Percentiles rank a stretch among this genome's conserved stretches.
Conservation (phyloP, 2,113 vertebrate genomes). For the Scophthalmus maximus region DNA sequence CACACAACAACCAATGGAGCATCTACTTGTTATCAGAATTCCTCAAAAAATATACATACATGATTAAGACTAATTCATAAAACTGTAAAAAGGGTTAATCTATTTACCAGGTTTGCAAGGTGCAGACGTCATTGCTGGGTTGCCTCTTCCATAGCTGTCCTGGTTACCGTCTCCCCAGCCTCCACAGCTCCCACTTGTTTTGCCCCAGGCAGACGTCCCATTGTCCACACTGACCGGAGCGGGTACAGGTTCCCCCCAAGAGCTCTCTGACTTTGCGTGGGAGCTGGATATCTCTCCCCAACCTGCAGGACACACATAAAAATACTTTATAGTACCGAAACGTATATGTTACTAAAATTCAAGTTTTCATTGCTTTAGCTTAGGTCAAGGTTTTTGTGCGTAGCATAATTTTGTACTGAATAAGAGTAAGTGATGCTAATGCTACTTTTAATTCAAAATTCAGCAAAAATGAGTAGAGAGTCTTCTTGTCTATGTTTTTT, state of each 20-base stretch:
- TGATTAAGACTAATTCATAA: not conserved
- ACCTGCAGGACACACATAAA: constrained; percentile 75
- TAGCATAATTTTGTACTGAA: no score
- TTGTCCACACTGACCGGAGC: constrained; percentile 90
- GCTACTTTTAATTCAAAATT: not conserved
- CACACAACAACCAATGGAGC: no score
- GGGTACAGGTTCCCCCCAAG: constrained; percentile 90
- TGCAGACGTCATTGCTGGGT: constrained; percentile 85
- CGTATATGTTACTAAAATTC: not conserved
- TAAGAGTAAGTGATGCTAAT: not conserved
- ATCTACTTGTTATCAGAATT: not conserved
- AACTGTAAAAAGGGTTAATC: not conserved
- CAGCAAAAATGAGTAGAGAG: not conserved
- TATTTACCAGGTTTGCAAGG: constrained; percentile 94
- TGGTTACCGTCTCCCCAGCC: constrained; percentile 89
- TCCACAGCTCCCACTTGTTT: constrained; percentile 87
- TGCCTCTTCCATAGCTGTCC: constrained; percentile 89
- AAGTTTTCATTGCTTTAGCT: no score
- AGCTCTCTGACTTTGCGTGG: constrained; percentile 89
- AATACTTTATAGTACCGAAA: not conserved
- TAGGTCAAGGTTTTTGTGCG: no score
- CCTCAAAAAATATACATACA: not conserved
- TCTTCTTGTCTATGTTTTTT: no score
- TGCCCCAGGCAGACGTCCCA: constrained; percentile 95
- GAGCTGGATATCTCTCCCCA: constrained; percentile 92